Base-by-base conservation (phyloP, 1,140 invertebrate species). In the Hycleus phaleratus region DNA sequence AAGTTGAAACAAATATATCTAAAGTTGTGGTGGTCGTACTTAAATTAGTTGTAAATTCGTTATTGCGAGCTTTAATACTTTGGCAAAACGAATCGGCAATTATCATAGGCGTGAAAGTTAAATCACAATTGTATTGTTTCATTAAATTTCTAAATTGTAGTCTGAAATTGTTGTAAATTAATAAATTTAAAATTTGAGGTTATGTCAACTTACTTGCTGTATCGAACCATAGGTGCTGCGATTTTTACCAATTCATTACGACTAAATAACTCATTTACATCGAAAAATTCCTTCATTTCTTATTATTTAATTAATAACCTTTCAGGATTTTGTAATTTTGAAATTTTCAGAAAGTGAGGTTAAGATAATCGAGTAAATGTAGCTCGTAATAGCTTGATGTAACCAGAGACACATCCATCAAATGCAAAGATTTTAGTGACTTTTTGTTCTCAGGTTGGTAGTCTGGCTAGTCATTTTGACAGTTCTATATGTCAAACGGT, bases 31-130 rank as follows among this genome's bases (percentile, higher is more conserved):
- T 49, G 38, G 45, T 57, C 56, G 61, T 75, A 84, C 82, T 74
- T 68, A 69, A 63, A 70, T 83, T 87, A 5, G 91, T 95, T 5
- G 84, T 82, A 74, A 97, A 97, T 75, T 97, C 95, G 77, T 83
- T 91, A 24, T 84, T 76, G 65, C 95, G 82, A 25, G 93, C 95
- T 78, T 93, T 90, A 26, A 82, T 73, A 59, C 94, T 97, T 70
- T 86, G 82, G 45, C 93, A 81, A 79, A 98, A 97, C 3, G 91
- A 94, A 74, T 96, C 87, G 0, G 94, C 91, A 53, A 97, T 75
- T 60, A 98, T 96, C 95, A 98, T 98, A 18, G 95, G 95, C 0
- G 94, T 95, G 69, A 91, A 98, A 51, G 89, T 86, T 49, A 98
- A 73, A 73, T 98, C 91, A 67, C 91, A 93, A 51, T 85, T 83